Evolutionary conservation across 2,113 vertebrate genomes (phyloP), one percentile per base, ranked within the genome.

Genomic region (Apus apus): DNA sequence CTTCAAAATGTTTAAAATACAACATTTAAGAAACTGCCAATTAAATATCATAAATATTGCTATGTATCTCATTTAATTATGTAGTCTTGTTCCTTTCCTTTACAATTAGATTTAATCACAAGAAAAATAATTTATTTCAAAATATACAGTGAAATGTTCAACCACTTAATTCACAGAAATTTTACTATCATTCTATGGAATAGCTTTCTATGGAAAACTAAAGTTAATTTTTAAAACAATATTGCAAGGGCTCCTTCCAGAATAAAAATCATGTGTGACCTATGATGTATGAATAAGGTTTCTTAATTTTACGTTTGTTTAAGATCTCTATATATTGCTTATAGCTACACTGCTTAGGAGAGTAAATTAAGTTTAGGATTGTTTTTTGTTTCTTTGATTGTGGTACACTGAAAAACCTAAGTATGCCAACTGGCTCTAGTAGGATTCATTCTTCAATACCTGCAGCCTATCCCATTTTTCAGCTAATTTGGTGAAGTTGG

Each of bases 401-500:
- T 2, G 10, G 8, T 79, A n/a, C 12, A 13, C 43, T 2, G 17
- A 32, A 72, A 72, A 94, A 64, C 6, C 8, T 38, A 61, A 95
- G 45, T 0, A 1, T 40, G 25, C 26, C 34, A 50, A 8, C 29
- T 76, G 77, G 36, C 6, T 80, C 48, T 43, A 34, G 57, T 48
- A 45, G 14, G 29, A 67, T 45, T 88, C 58, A 21, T 88, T 94
- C 89, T 89, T 94, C 86, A 88, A 3, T 80, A 95, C 57, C 68
- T 95, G 46, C 43, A 82, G n/a, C 75, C 64, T 80, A 50, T 71
- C 19, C 58, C n/a, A 71, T 91, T 87, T 94, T 92, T 95, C 96
- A 95, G 80, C 64, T 89, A 77, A 84, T 95, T 97, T 96, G 78
- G 79, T 81, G 78, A 95, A 91, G 76, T 57, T 96, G 72, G 91